Evolutionary conservation across 2,113 vertebrate species (phyloP).

Genomic region (Mesembrinibis cayennensis): DNA sequence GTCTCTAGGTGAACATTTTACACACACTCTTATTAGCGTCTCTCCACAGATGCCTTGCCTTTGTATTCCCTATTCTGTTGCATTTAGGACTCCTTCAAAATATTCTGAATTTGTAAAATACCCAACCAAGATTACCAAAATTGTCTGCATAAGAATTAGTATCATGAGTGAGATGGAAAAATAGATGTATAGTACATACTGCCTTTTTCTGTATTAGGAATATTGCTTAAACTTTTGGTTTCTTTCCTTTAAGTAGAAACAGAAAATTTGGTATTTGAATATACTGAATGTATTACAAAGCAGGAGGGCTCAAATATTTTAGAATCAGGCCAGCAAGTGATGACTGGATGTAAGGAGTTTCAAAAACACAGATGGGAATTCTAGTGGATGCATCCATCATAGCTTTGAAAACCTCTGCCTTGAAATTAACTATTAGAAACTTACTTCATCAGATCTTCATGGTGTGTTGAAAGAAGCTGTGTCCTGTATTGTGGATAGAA

Average conservation of each 20-base stretch:
- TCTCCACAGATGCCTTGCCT: background rate
- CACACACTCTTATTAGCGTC: fast-evolving
- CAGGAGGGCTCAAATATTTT: background rate
- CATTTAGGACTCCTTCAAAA: background rate
- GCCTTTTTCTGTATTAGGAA: background rate
- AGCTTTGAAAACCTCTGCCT: background rate
- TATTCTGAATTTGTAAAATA: background rate
- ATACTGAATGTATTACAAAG: background rate
- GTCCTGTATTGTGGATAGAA: background rate
- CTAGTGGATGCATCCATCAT: background rate
- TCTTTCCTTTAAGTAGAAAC: background rate
- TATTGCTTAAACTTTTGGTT: background rate
- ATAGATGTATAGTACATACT: background rate
- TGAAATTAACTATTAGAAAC: background rate
- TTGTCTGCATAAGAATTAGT: background rate
- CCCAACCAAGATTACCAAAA: background rate
- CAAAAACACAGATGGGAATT: background rate
- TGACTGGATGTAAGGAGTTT: background rate
- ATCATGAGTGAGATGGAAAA: background rate
- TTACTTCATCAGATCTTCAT: background rate
- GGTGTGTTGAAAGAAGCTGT: background rate
- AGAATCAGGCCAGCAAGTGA: background rate
- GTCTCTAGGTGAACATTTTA: background rate
- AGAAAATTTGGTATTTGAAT: background rate
- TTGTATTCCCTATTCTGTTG: background rate